Conservation (phyloP, 2,888 invertebrate genomes). For the Coelogynopora nodosa region DNA sequence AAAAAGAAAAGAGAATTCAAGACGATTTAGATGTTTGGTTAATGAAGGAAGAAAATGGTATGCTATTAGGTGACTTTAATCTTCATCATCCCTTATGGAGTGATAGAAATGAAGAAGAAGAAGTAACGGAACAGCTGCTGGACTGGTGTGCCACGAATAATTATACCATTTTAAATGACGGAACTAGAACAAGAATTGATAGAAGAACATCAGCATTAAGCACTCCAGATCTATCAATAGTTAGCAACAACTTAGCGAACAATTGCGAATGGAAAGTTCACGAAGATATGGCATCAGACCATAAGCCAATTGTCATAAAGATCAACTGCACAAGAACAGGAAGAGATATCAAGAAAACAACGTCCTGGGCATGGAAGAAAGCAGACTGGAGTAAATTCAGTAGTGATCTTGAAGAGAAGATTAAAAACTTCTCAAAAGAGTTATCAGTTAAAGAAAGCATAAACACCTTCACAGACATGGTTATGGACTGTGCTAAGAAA, state of each 20-base stretch:
- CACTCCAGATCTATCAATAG: neutral
- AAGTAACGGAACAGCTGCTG: neutral
- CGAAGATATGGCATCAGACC: neutral
- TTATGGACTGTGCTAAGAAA: neutral
- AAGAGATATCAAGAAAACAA: conserved; percentile 6
- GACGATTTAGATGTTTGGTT: neutral
- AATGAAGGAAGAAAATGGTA: neutral
- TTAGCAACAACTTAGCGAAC: neutral
- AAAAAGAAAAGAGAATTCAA: neutral
- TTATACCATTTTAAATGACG: neutral
- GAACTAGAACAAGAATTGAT: neutral
- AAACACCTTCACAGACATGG: neutral
- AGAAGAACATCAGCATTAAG: neutral
- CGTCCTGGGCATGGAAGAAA: conserved; percentile 11
- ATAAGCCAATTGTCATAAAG: neutral
- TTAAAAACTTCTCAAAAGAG: neutral
- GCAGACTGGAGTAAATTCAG: conserved; percentile 1
- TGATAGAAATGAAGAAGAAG: neutral
- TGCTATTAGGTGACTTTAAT: neutral
- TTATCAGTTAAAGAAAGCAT: conserved; percentile 13
- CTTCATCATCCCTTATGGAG: neutral
- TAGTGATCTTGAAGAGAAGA: neutral
- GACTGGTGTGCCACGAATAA: neutral
- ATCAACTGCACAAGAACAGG: conserved; percentile 5
- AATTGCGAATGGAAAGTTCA: conserved; percentile 12